A percentile compares a stretch with the other conserved stretches of the same genome.
Evolutionary conservation across 2,113 vertebrate species (phyloP).

Genomic region (Oncorhynchus gorbuscha): DNA sequence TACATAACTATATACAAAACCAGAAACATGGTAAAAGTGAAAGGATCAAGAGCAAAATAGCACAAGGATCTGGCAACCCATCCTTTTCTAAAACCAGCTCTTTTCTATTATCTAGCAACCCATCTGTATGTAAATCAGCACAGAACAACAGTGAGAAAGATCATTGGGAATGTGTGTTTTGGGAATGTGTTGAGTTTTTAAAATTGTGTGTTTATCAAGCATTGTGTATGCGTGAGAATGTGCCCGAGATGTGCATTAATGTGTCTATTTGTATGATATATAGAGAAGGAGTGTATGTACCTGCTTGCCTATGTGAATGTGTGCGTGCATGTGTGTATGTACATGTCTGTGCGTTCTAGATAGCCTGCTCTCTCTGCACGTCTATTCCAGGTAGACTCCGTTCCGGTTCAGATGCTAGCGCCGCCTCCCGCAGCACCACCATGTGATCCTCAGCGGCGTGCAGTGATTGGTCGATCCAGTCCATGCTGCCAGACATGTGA

Average conservation of each 20-base stretch:
- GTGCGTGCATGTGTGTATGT: neutral
- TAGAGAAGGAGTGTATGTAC: too few relatives aligned
- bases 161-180: too few relatives aligned
- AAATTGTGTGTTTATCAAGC: neutral
- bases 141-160: neutral
- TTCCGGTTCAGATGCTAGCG: constrained; percentile 84
- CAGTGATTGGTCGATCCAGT: constrained; percentile 92
- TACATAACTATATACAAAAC: neutral
- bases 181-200: neutral
- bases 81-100: neutral
- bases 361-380: constrained; percentile 83
- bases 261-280: neutral
- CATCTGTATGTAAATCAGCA: neutral
- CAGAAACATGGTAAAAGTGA: neutral
- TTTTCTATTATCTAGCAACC: neutral
- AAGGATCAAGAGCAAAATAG: neutral
- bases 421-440: constrained; percentile 87
- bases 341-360: constrained; percentile 62
- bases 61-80: neutral
- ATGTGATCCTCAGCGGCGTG: constrained; percentile 89
- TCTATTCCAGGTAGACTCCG: constrained; percentile 67
- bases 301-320: neutral
- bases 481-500: constrained; percentile 85
- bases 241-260: too few relatives aligned
- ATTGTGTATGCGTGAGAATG: too few relatives aligned